Conservation (phyloP, 2,888 invertebrate genomes). For the Mechanitis mazaeus region DNA sequence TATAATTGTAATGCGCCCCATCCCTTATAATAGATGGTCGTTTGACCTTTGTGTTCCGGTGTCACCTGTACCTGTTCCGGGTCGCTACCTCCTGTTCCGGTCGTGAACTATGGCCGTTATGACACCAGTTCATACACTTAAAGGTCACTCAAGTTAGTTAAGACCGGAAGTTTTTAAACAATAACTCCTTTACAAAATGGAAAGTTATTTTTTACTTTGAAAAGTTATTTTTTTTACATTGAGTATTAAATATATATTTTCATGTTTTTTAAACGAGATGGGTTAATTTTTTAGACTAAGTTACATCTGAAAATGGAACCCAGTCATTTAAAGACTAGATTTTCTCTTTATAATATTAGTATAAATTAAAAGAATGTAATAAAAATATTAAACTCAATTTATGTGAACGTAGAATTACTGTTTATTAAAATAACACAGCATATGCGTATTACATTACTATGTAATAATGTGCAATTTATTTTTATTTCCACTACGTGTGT, state of each 20-base stretch:
- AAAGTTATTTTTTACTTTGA: too few relatives aligned
- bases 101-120: slow-evolving; percentile 46
- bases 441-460: background rate
- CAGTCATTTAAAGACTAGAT: too few relatives aligned
- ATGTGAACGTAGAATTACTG: background rate
- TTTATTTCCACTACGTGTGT: background rate
- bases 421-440: background rate
- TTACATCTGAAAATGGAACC: too few relatives aligned
- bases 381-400: too few relatives aligned
- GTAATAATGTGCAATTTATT: slow-evolving; percentile 1
- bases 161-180: too few relatives aligned
- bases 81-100: slow-evolving; percentile 41
- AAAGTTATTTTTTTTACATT: too few relatives aligned
- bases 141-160: background rate
- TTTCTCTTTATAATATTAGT: too few relatives aligned
- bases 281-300: too few relatives aligned
- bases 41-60: slow-evolving; percentile 27
- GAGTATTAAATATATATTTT: too few relatives aligned
- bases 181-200: too few relatives aligned
- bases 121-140: slow-evolving; percentile 22
- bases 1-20: background rate
- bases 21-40: background rate
- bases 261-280: too few relatives aligned
- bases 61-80: slow-evolving; percentile 28
- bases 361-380: too few relatives aligned